A percentile compares a stretch with the other conserved stretches of the same genome.
These are phyloP conservation scores for Bursaphelenchus mucronatus DNA, from an alignment of 1,140 invertebrate species.

Conservation along the genomic window DNA sequence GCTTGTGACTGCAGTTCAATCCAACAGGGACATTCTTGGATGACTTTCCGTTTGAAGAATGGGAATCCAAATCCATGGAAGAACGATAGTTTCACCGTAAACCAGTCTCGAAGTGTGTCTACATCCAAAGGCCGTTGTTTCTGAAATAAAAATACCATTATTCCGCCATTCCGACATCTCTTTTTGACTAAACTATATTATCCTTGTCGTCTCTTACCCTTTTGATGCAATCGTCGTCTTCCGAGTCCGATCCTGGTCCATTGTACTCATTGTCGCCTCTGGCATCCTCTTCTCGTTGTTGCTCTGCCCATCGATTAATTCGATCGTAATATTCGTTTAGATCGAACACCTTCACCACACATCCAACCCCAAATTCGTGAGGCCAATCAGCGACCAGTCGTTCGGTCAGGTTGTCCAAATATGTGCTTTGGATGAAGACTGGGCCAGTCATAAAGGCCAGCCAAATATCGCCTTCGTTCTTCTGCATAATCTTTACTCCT, in stretches of 20 bases:
- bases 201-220: background rate
- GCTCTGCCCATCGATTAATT: slow-evolving; percentile 18
- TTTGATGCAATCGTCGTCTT: background rate
- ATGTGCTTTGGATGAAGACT: slow-evolving; percentile 35
- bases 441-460: slow-evolving; percentile 24
- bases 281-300: slow-evolving; percentile 1
- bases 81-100: slow-evolving; percentile 41
- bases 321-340: slow-evolving; percentile 31
- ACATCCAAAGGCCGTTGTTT: slow-evolving; percentile 1
- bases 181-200: background rate
- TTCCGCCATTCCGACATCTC: background rate
- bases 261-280: background rate
- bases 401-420: slow-evolving; percentile 35
- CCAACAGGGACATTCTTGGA: slow-evolving; percentile 36
- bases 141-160: slow-evolving; percentile 6
- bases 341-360: slow-evolving; percentile 38
- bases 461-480: slow-evolving; percentile 44
- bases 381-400: slow-evolving; percentile 29
- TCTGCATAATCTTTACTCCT: slow-evolving; percentile 34
- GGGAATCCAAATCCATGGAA: slow-evolving; percentile 40
- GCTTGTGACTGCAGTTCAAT: slow-evolving; percentile 36
- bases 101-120: slow-evolving; percentile 25
- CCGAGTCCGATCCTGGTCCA: too few species aligned
- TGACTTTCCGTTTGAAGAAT: slow-evolving; percentile 25
- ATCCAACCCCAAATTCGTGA: slow-evolving; percentile 30